phyloP scores from a whole-genome alignment of 2,797 vertebrate species.

The Oreochromis grahami region DNA sequence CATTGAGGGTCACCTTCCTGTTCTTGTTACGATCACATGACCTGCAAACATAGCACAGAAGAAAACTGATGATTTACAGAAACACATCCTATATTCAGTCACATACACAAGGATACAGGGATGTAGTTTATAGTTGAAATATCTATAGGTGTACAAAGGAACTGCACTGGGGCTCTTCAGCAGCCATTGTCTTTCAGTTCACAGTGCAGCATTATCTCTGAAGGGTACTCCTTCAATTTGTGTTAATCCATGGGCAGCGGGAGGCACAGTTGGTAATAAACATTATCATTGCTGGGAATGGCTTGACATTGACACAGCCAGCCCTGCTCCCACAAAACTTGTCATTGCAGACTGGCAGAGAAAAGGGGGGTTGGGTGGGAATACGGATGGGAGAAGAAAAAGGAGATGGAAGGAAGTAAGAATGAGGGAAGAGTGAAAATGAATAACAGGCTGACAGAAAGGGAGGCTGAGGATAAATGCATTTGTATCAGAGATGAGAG shows the following conservation, averaged over 20 bases:
- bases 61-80: not conserved
- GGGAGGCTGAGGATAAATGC: not conserved
- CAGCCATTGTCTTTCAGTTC: conserved; percentile 44
- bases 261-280: conserved; percentile 74
- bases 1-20: conserved; percentile 75
- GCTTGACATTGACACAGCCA: conserved; percentile 74
- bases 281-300: conserved; percentile 76
- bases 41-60: conserved; percentile 51
- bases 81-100: not conserved
- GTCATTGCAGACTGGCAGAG: conserved; percentile 52
- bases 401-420: not conserved
- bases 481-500: conserved; percentile 10
- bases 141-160: not conserved
- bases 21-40: conserved; percentile 76
- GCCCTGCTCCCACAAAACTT: conserved; percentile 53
- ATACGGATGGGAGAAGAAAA: not conserved
- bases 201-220: conserved; percentile 48
- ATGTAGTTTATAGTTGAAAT: not conserved
- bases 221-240: conserved; percentile 73
- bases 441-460: conserved; percentile 7
- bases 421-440: not conserved
- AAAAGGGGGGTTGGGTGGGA: conserved; percentile 2
- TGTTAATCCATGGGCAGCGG: conserved; percentile 66
- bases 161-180: not conserved
- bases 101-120: not conserved